Evolutionary conservation across 2,888 invertebrate species (phyloP).

Genomic region (Chirona hameri): DNA sequence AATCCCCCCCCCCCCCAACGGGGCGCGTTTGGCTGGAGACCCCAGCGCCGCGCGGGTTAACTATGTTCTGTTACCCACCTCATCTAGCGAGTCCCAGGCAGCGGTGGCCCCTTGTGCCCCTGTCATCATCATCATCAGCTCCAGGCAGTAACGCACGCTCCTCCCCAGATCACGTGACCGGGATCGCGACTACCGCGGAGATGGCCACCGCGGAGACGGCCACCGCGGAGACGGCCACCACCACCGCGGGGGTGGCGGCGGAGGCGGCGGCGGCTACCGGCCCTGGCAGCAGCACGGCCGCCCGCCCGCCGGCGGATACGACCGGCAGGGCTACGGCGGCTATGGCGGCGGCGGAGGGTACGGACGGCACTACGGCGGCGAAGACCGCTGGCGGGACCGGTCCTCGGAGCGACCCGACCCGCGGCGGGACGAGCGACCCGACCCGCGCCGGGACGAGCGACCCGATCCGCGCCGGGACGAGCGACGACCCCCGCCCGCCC

Average conservation of each 20-base stretch:
- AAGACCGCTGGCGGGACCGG: neutral
- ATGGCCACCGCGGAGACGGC: slow-evolving; percentile 32
- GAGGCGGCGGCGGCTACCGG: slow-evolving; percentile 36
- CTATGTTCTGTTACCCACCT: too few species aligned
- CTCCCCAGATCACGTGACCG: slow-evolving; percentile 48
- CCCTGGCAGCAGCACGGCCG: neutral
- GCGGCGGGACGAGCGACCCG: neutral
- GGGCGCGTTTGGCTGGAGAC: too few species aligned
- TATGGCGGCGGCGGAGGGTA: neutral
- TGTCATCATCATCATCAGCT: neutral
- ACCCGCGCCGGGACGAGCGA: neutral
- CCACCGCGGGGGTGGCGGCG: slow-evolving; percentile 36
- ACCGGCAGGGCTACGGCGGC: slow-evolving; percentile 29
- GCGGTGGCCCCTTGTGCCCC: too few species aligned
- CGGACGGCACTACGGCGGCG: neutral
- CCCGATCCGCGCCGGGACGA: neutral
- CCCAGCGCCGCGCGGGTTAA: too few species aligned
- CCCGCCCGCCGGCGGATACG: slow-evolving; percentile 3
- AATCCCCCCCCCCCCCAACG: too few species aligned
- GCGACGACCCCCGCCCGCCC: neutral
- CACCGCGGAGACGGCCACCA: slow-evolving; percentile 34
- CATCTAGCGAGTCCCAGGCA: too few species aligned
- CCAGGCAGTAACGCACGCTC: neutral
- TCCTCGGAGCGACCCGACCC: neutral
- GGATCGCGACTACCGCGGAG: slow-evolving; percentile 42